Evolutionary conservation across 2,888 invertebrate genomes (phyloP).

Genomic region (Acronicta aceris): DNA sequence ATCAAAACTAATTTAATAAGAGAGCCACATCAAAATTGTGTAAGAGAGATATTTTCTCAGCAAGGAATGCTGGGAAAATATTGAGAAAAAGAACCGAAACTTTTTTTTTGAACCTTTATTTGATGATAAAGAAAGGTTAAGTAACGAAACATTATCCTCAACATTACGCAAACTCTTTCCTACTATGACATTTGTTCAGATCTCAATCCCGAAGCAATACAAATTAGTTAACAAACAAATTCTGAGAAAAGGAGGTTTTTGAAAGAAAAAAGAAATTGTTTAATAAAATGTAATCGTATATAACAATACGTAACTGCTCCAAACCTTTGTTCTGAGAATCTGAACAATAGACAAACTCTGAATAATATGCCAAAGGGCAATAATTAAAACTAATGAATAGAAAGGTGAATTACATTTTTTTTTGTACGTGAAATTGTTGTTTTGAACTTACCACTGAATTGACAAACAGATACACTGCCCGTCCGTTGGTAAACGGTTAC

Average conservation of each 20-base stretch:
- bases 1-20: no score
- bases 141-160: background rate
- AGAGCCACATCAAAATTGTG: no score
- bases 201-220: conserved; percentile 9
- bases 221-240: conserved; percentile 7
- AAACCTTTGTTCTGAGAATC: conserved; percentile 10
- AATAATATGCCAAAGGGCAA: background rate
- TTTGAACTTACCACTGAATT: no score
- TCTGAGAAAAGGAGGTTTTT: background rate
- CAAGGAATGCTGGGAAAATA: no score
- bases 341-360: background rate
- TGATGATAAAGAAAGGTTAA: background rate
- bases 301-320: conserved; percentile 14
- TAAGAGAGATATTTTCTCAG: no score
- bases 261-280: background rate
- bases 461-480: no score
- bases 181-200: conserved; percentile 4
- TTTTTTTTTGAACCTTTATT: background rate
- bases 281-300: conserved; percentile 12
- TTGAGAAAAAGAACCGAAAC: background rate
- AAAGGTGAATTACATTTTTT: background rate
- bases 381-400: background rate
- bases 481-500: no score
- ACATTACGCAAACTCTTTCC: conserved; percentile 7
- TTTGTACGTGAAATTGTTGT: no score